A percentile compares a stretch with the other conserved stretches of the same genome.
Conservation (phyloP, 2,113 vertebrate genomes). For the Hemiscyllium ocellatum region DNA sequence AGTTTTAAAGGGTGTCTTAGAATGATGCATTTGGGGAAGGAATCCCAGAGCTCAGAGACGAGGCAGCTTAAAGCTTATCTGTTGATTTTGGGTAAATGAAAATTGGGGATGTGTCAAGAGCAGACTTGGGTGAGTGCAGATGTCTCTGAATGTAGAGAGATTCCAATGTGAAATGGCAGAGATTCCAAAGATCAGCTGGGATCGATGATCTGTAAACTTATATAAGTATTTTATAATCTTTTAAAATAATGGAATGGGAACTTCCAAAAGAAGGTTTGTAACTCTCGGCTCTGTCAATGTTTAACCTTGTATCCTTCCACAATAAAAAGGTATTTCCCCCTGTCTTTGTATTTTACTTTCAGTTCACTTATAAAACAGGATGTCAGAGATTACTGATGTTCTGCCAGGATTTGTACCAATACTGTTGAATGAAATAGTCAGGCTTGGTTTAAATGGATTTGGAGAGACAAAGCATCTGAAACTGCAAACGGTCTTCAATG, state of each 20-base stretch:
- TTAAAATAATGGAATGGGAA: not conserved
- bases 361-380: not conserved
- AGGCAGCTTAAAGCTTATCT: not conserved
- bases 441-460: not conserved
- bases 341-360: not conserved
- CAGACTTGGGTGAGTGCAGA: not conserved
- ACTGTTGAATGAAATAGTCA: not conserved
- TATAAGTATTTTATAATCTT: not conserved
- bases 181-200: not conserved
- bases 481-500: not conserved
- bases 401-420: not conserved
- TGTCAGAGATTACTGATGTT: not conserved
- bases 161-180: not conserved
- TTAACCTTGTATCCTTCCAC: not conserved
- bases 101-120: not conserved
- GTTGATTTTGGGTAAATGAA: not conserved
- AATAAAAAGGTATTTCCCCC: not conserved
- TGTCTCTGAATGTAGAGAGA: not conserved
- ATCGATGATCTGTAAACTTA: not conserved
- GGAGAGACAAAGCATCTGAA: not conserved
- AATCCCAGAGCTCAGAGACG: not conserved
- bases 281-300: not conserved
- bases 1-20: not conserved
- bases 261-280: not conserved
- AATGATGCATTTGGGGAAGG: not conserved